Conservation (phyloP, 1,140 invertebrate species). For the Marisa cornuarietis region DNA sequence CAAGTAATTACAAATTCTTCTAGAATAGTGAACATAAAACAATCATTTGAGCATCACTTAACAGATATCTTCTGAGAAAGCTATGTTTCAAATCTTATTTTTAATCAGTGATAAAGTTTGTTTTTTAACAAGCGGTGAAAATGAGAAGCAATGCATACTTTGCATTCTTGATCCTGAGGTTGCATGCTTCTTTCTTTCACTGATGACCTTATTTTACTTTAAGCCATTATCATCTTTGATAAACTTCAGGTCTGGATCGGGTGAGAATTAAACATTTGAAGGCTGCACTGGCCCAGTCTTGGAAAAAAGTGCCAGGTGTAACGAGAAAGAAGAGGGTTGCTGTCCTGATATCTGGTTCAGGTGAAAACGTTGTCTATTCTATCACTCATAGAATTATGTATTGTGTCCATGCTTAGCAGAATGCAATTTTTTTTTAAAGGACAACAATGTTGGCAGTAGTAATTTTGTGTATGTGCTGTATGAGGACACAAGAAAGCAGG, state of each 20-base stretch:
- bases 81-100: too few relatives aligned
- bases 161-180: background rate
- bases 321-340: constrained; percentile 76
- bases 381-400: too few relatives aligned
- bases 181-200: background rate
- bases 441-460: too few relatives aligned
- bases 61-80: too few relatives aligned
- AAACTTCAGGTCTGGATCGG: constrained; percentile 57
- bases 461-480: background rate
- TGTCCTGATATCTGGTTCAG: constrained; percentile 88
- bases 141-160: background rate
- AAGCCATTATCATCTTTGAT: constrained; percentile 65
- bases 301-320: constrained; percentile 61
- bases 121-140: too few relatives aligned
- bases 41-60: too few relatives aligned
- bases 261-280: constrained; percentile 75
- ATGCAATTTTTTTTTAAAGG: too few relatives aligned
- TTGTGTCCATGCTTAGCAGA: too few relatives aligned
- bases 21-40: too few relatives aligned
- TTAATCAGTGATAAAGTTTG: too few relatives aligned
- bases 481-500: background rate
- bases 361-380: constrained; percentile 38
- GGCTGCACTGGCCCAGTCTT: constrained; percentile 69
- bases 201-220: background rate
- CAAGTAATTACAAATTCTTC: too few relatives aligned